phyloP scores from a whole-genome alignment of 2,888 invertebrate species.

The Cerceris rybyensis region DNA sequence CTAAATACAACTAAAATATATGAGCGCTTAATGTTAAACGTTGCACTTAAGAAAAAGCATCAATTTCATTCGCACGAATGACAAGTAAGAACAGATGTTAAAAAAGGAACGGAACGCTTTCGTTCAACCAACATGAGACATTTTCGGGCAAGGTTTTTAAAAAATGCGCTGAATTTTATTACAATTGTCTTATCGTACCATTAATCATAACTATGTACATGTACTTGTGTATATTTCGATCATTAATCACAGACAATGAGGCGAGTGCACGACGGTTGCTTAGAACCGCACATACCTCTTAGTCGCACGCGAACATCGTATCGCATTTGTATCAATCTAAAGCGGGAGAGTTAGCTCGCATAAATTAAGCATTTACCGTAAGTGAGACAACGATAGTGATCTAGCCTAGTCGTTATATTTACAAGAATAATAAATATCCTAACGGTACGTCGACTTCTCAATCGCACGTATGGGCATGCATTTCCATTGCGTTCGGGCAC shows the following conservation, averaged over 20 bases:
- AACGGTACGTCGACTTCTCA: conserved; percentile 53
- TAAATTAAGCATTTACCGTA: conserved; percentile 66
- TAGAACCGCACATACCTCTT: conserved; percentile 53
- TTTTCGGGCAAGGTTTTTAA: conserved; percentile 10
- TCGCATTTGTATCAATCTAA: conserved; percentile 51
- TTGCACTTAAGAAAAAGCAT: conserved; percentile 5
- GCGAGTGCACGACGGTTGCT: conserved; percentile 69
- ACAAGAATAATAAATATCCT: conserved; percentile 78
- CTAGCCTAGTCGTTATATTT: conserved; percentile 72
- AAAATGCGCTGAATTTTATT: conserved; percentile 12
- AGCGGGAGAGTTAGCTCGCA: conserved; percentile 46
- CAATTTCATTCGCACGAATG: background rate
- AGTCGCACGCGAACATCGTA: conserved; percentile 55
- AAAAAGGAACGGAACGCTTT: background rate
- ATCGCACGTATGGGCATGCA: conserved; percentile 63
- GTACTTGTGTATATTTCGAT: conserved; percentile 69
- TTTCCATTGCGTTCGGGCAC: conserved; percentile 29
- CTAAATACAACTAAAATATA: conserved; percentile 2
- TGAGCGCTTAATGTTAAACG: conserved; percentile 1
- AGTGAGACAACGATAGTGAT: conserved; percentile 58
- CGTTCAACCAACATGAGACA: background rate
- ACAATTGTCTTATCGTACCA: conserved; percentile 22
- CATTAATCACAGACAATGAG: conserved; percentile 80
- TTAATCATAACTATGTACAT: conserved; percentile 59
- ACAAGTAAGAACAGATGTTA: conserved; percentile 1